phyloP scores from a whole-genome alignment of 2,797 vertebrate species.

The Nasua narica region DNA sequence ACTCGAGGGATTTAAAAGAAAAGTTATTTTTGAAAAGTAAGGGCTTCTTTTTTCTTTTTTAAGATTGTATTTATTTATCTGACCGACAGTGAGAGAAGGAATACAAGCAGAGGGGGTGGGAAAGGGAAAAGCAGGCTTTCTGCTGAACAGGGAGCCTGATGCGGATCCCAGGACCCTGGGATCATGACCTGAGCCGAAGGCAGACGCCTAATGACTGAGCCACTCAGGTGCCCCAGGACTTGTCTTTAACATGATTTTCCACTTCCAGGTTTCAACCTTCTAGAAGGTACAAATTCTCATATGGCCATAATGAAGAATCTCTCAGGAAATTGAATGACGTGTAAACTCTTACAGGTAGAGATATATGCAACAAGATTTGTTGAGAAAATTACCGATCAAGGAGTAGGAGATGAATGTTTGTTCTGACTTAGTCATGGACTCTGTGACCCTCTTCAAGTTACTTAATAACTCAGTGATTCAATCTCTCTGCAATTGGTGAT shows the following conservation, averaged over 20 bases:
- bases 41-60: not conserved
- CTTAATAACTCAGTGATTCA: constrained; percentile 55
- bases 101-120: no score
- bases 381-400: constrained; percentile 14
- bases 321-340: not conserved
- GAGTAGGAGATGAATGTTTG: constrained; percentile 18
- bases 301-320: not conserved
- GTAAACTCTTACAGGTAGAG: not conserved
- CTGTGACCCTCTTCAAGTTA: constrained; percentile 39
- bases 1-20: not conserved
- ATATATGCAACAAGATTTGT: not conserved
- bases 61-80: no score
- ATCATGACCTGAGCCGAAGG: no score
- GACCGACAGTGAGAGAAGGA: no score
- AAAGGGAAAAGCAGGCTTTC: no score
- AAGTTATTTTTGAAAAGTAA: not conserved
- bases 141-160: no score
- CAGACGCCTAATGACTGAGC: no score
- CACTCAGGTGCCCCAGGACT: no score
- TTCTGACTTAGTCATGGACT: constrained; percentile 25
- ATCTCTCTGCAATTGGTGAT: constrained; percentile 53
- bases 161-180: no score
- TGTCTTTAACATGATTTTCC: not conserved
- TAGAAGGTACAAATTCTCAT: not conserved
- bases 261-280: not conserved